Percentiles rank a stretch among this genome's conserved stretches.
Conservation (phyloP, 2,888 invertebrate genomes). For the Hypsopygia costalis region DNA sequence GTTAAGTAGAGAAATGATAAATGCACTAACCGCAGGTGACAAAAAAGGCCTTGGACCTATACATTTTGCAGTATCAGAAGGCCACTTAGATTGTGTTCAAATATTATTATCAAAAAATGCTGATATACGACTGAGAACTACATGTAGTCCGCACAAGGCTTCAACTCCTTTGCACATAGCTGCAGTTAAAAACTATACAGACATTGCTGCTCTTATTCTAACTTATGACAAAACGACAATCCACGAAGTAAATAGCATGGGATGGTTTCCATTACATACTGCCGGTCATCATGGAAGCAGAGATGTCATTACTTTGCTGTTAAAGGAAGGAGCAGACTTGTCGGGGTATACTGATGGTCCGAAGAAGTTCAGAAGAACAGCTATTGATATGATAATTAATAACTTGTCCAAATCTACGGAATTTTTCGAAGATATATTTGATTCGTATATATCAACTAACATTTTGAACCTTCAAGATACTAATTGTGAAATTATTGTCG, state of each 20-base stretch:
- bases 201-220: constrained; percentile 56
- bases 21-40: constrained; percentile 50
- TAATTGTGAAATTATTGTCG: constrained; percentile 68
- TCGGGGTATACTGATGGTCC: constrained; percentile 20
- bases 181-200: constrained; percentile 54
- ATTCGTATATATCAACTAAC: constrained; percentile 72
- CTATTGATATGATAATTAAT: constrained; percentile 74
- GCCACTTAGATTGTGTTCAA: constrained; percentile 64
- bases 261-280: constrained; percentile 63
- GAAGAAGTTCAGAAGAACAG: constrained; percentile 45
- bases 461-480: constrained; percentile 57
- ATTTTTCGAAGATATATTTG: constrained; percentile 74
- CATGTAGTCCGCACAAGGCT: constrained; percentile 54
- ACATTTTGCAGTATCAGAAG: constrained; percentile 78
- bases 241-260: constrained; percentile 23
- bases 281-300: constrained; percentile 75
- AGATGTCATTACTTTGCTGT: constrained; percentile 69
- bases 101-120: constrained; percentile 63
- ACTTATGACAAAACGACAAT: constrained; percentile 54
- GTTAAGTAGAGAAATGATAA: constrained; percentile 44
- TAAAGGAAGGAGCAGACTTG: constrained; percentile 61
- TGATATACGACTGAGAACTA: constrained; percentile 63
- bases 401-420: constrained; percentile 75
- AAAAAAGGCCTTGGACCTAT: constrained; percentile 70
- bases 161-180: constrained; percentile 73